phyloP scores from a whole-genome alignment of 2,888 invertebrate genomes.

The Brachylomia viminalis region DNA sequence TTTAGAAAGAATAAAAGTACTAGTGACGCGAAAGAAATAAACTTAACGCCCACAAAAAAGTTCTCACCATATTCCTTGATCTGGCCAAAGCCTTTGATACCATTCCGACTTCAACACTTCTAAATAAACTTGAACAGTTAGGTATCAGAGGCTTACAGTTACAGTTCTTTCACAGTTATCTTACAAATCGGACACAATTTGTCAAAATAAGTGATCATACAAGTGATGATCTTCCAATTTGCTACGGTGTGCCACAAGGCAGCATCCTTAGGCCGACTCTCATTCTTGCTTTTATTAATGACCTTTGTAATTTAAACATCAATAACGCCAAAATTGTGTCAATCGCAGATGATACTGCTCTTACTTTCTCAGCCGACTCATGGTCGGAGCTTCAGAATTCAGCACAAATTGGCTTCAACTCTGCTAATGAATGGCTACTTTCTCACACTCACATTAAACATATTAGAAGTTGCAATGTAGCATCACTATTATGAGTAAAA shows the following conservation, averaged over 20 bases:
- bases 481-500: too few relatives aligned
- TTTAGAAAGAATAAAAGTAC: conserved; percentile 30
- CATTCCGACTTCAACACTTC: too few relatives aligned
- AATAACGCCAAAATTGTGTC: conserved; percentile 19
- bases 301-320: conserved; percentile 20
- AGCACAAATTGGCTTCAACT: too few relatives aligned
- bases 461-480: too few relatives aligned
- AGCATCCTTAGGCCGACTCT: conserved; percentile 37
- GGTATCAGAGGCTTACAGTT: too few relatives aligned
- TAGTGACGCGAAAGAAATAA: conserved; percentile 26
- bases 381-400: neutral
- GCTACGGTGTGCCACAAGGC: too few relatives aligned
- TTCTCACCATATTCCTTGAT: too few relatives aligned
- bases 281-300: conserved; percentile 27
- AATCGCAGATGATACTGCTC: conserved; percentile 34
- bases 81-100: too few relatives aligned
- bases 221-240: conserved; percentile 16
- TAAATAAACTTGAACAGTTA: too few relatives aligned
- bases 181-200: too few relatives aligned
- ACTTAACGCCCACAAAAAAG: conserved; percentile 9
- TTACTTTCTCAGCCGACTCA: neutral
- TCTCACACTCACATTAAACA: too few relatives aligned
- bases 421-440: too few relatives aligned
- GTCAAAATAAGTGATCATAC: conserved; percentile 15
- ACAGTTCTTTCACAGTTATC: conserved; percentile 16